Conservation (phyloP, 92 coral and sea anemone genomes). For the Paragorgia papillata region DNA sequence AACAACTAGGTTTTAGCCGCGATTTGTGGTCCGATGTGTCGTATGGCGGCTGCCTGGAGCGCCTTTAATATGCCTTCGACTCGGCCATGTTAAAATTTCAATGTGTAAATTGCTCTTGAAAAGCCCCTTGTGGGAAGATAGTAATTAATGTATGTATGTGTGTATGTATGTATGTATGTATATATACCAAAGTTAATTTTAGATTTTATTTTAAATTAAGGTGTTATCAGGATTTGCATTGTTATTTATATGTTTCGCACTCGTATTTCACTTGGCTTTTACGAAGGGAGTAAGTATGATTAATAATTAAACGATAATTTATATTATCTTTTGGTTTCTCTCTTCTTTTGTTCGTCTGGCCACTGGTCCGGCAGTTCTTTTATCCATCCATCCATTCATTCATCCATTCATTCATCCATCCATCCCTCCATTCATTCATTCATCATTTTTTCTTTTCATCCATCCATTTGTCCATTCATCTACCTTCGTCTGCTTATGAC, state of each 20-base stretch:
- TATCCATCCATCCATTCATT: background rate
- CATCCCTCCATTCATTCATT: background rate
- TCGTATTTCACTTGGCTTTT: conserved; percentile 7
- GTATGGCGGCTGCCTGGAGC: too few relatives aligned
- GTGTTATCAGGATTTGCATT: conserved; percentile 30
- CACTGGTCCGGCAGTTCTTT: background rate
- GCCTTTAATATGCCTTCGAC: too few relatives aligned
- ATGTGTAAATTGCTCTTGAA: too few relatives aligned
- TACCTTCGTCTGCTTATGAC: background rate
- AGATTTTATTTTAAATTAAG: background rate
- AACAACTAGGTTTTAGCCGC: too few relatives aligned
- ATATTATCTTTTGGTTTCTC: too few relatives aligned
- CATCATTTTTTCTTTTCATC: background rate
- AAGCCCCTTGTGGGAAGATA: too few relatives aligned
- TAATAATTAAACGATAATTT: too few relatives aligned
- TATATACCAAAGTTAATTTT: too few relatives aligned
- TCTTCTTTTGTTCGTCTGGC: background rate
- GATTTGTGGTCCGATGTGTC: too few relatives aligned
- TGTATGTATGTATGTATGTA: too few relatives aligned
- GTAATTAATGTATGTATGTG: too few relatives aligned
- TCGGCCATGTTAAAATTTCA: too few relatives aligned
- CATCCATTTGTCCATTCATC: background rate
- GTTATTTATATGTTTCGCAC: conserved; percentile 19
- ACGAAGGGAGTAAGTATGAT: conserved; percentile 3
- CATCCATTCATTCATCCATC: background rate